A percentile compares a stretch with the other conserved stretches of the same genome.
Conservation (phyloP, 2,113 vertebrate species). For the Barbus barbus region DNA sequence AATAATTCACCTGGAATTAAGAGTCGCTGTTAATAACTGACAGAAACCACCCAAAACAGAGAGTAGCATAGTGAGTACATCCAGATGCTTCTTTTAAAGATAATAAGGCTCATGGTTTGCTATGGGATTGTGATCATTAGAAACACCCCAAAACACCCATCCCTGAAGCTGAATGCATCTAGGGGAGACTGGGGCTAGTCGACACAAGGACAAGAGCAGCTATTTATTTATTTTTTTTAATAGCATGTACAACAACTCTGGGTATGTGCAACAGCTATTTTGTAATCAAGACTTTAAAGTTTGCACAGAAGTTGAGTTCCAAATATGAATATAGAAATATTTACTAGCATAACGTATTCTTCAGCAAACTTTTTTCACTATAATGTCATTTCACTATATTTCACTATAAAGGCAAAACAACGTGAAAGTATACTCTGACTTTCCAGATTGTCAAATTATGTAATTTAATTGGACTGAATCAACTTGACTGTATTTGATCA, state of each 20-base stretch:
- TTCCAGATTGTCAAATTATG: neutral
- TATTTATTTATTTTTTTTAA: neutral
- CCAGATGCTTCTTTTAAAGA: neutral
- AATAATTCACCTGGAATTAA: neutral
- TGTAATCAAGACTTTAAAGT: neutral
- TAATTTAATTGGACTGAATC: neutral
- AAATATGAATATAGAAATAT: neutral
- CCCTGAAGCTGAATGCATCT: neutral
- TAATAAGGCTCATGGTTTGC: neutral
- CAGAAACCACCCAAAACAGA: slow-evolving; percentile 9
- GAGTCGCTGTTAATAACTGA: slow-evolving; percentile 1
- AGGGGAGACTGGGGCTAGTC: neutral
- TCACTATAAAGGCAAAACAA: neutral
- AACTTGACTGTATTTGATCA: neutral
- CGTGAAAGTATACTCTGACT: no score
- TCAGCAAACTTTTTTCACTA: neutral
- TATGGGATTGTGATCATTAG: neutral
- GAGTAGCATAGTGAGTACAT: neutral
- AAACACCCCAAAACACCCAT: slow-evolving; percentile 4
- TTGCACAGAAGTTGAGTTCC: no score
- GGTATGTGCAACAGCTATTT: neutral
- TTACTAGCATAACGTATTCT: neutral
- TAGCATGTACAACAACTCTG: neutral
- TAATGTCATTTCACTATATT: no score
- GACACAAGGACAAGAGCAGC: neutral